Conservation (phyloP, 2,113 vertebrate genomes). For the Origma solitaria region DNA sequence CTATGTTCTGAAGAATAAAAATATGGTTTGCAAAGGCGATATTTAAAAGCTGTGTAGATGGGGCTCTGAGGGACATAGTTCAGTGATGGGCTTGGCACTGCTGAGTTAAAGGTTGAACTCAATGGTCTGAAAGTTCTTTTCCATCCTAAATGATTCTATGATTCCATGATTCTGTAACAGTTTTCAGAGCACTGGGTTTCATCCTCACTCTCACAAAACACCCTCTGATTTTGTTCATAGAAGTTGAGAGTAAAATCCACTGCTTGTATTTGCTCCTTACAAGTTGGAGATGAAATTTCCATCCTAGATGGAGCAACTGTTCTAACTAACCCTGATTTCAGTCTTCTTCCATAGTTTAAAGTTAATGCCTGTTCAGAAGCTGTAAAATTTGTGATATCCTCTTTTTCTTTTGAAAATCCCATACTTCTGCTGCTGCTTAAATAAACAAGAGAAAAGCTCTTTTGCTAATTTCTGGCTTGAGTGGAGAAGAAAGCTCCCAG, state of each 20-base stretch:
- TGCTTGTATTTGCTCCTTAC: neutral
- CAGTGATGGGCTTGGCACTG: neutral
- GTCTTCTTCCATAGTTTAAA: neutral
- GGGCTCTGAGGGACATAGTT: neutral
- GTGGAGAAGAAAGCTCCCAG: neutral
- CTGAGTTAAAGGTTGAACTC: neutral
- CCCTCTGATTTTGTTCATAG: neutral
- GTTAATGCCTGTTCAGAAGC: neutral
- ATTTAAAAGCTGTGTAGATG: neutral
- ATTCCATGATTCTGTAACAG: neutral
- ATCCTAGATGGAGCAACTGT: neutral
- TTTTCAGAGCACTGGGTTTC: neutral
- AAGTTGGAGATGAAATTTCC: neutral
- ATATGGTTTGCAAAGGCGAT: neutral
- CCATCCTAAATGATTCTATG: neutral
- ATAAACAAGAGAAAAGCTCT: conserved; percentile 16
- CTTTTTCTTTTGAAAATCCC: neutral
- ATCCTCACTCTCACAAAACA: neutral
- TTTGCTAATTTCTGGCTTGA: conserved; percentile 33
- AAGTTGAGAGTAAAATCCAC: neutral
- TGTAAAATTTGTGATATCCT: neutral
- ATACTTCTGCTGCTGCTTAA: neutral
- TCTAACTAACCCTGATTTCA: neutral
- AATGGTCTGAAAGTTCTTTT: neutral
- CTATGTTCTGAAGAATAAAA: neutral